phyloP scores from a whole-genome alignment of 2,888 invertebrate species.

The Rhamphomyia laevipes region DNA sequence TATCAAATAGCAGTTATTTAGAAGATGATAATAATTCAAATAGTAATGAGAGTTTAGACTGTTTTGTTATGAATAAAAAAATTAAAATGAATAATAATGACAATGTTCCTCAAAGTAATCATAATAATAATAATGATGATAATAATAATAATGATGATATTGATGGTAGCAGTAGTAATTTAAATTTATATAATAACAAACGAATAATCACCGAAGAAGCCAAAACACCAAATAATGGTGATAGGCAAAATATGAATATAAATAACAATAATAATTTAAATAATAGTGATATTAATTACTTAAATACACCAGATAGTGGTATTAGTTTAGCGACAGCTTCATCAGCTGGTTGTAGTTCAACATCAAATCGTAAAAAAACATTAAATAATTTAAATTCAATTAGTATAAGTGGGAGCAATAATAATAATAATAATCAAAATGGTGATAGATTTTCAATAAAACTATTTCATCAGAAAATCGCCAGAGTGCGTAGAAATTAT shows the following conservation, averaged over 20 bases:
- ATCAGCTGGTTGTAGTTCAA: slow-evolving; percentile 13
- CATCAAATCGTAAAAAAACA: slow-evolving; percentile 1
- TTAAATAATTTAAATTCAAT: not conserved
- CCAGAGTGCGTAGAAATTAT: slow-evolving; percentile 50
- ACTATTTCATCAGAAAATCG: slow-evolving; percentile 41
- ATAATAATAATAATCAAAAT: slow-evolving; percentile 8
- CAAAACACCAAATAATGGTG: slow-evolving; percentile 10
- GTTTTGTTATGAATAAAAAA: slow-evolving; percentile 9
- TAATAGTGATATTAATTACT: not conserved
- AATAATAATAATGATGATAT: slow-evolving; percentile 2
- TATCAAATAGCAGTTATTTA: slow-evolving; percentile 22
- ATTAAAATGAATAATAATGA: not conserved
- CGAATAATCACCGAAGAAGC: slow-evolving; percentile 9
- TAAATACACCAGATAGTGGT: slow-evolving; percentile 27
- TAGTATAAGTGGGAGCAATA: slow-evolving; percentile 2
- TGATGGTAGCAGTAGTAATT: slow-evolving; percentile 9
- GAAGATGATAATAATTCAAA: slow-evolving; percentile 19
- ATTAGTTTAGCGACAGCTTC: slow-evolving; percentile 21
- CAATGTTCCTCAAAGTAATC: not conserved
- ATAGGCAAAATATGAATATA: slow-evolving; percentile 10
- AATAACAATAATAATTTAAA: slow-evolving; percentile 10
- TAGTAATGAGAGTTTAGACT: slow-evolving; percentile 15
- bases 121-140: slow-evolving; percentile 3
- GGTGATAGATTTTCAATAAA: slow-evolving; percentile 19
- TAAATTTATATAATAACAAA: slow-evolving; percentile 13